Evolutionary conservation across 2,797 vertebrate species (phyloP), one percentile per base, ranked within the genome.

Genomic region (Galago senegalensis): DNA sequence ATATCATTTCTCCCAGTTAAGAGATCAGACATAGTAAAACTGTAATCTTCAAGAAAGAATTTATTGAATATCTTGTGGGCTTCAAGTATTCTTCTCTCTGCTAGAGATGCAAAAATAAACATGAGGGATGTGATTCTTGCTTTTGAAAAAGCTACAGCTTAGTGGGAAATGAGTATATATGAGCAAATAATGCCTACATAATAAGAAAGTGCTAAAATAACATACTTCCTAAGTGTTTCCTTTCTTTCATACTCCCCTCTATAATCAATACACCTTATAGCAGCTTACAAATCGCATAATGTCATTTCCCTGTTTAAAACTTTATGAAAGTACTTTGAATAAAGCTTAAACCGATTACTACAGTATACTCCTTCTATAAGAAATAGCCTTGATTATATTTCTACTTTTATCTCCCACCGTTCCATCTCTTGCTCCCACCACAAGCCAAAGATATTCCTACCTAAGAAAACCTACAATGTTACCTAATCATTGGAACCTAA

Each of bases 11-110:
- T 85, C 76, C 80, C 31, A 82, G 53, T 72, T 86, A 94, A 88
- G 56, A 88, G 14, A 82, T 84, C 61, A 84, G 25, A 63, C 11
- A 93, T 31, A 96, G 87, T 53, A 81, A 89, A 88, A n/a, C 56
- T 79, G 20, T 4, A 91, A 86, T 94, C 29, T 89, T 96, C 40
- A 73, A 61, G n/a, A n/a, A 63, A 93, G 27, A 65, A 93, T 70
- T 27, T 88, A 80, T 53, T 63, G 61, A 75, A 10, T 76, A 87
- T 53, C 11, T 85, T 27, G 70, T 69, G 43, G 46, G 0, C 81
- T 84, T 31, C 43, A 58, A 53, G 13, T 76, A 46, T 1, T 93
- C 79, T 84, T 70, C 21, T 61, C 18, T 23, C 46, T 60, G 29
- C 23, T 60, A 3, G 29, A 63, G 18, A 81, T 25, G 84, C 5